Percentiles rank a stretch among this genome's conserved stretches.
phyloP scores from a whole-genome alignment of 2,797 vertebrate species.

The Gymnoscopelus microlampas region DNA sequence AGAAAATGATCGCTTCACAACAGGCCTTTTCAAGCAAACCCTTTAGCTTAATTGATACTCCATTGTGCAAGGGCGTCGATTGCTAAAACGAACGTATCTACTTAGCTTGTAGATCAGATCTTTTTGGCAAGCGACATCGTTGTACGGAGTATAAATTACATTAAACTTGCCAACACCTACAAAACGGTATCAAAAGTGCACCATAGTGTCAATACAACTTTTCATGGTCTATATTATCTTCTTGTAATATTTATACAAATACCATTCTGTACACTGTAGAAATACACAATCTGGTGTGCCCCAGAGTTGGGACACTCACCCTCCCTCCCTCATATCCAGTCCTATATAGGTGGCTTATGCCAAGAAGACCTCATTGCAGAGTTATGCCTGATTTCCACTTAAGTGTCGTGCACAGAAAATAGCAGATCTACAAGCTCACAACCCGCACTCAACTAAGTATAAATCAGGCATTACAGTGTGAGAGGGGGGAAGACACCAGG shows the following conservation, averaged over 20 bases:
- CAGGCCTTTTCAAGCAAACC: slow-evolving; percentile 87
- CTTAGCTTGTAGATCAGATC: too few species aligned
- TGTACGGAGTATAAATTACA: slow-evolving; percentile 56
- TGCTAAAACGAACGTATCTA: too few species aligned
- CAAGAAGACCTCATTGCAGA: slow-evolving; percentile 59
- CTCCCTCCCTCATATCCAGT: slow-evolving; percentile 45
- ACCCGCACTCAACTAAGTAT: neutral
- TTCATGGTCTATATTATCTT: slow-evolving; percentile 82
- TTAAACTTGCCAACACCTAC: slow-evolving; percentile 88
- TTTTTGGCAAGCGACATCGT: too few species aligned
- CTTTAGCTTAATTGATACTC: slow-evolving; percentile 40
- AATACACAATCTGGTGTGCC: slow-evolving; percentile 85
- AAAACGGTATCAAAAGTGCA: slow-evolving; percentile 94
- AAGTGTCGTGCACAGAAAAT: slow-evolving; percentile 43
- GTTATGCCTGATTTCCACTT: neutral
- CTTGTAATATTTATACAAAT: slow-evolving; percentile 90
- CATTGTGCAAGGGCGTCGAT: too few species aligned
- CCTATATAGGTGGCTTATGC: slow-evolving; percentile 49
- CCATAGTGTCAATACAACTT: slow-evolving; percentile 89
- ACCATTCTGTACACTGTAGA: slow-evolving; percentile 92
- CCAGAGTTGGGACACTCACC: slow-evolving; percentile 76
- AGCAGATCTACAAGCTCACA: neutral
- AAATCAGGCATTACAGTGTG: slow-evolving; percentile 60
- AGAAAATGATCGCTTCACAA: slow-evolving; percentile 89
- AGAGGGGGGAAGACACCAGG: slow-evolving; percentile 60